Evolutionary conservation across 2,797 vertebrate species (phyloP).

Genomic region (Monodelphis domestica): DNA sequence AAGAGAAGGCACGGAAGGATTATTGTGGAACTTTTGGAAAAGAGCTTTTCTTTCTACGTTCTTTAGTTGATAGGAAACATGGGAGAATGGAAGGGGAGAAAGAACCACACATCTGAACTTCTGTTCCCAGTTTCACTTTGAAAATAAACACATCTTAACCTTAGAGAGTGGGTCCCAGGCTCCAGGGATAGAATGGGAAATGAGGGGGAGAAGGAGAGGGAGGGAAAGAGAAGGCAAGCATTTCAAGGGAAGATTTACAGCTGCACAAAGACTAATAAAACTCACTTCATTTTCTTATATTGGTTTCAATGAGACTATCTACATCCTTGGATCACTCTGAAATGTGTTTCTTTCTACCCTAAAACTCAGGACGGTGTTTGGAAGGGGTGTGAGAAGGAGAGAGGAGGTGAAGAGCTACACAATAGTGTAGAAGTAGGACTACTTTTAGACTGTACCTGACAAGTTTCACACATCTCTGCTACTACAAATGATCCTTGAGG

Average conservation of each 20-base stretch:
- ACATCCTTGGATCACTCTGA: conserved; percentile 17
- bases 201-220: not conserved
- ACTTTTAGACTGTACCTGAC: not conserved
- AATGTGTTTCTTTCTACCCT: conserved; percentile 14
- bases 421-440: not conserved
- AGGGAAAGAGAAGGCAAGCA: not conserved
- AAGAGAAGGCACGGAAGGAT: not conserved
- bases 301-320: not conserved
- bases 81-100: not conserved
- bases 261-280: conserved; percentile 49
- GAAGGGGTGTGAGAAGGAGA: not conserved
- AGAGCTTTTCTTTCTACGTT: not conserved
- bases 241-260: conserved; percentile 33
- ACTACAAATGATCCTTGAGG: not conserved
- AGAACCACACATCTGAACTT: not conserved
- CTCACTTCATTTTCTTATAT: not conserved
- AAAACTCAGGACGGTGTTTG: not conserved
- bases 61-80: not conserved
- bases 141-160: not conserved
- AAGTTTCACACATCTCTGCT: not conserved
- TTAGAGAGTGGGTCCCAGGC: not conserved
- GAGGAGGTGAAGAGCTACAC: not conserved
- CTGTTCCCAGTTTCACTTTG: not conserved
- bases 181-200: not conserved
- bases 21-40: not conserved